phyloP scores from a whole-genome alignment of 2,797 vertebrate species.

The Octomys mimax region DNA sequence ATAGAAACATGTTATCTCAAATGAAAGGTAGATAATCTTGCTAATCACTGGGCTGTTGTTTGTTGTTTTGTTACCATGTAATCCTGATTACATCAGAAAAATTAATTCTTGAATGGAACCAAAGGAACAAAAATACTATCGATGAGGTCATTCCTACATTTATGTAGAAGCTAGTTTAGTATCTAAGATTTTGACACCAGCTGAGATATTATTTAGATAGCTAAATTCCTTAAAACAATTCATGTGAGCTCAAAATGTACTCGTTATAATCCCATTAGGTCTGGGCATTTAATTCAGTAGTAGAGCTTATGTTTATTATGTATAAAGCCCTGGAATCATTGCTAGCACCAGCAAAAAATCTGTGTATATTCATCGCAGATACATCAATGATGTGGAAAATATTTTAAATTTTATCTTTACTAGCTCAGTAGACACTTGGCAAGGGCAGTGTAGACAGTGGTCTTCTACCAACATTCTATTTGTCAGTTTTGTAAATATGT shows the following conservation, averaged over 20 bases:
- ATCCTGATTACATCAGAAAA: conserved; percentile 11
- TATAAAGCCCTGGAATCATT: not conserved
- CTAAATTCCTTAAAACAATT: conserved; percentile 28
- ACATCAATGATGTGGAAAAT: not conserved
- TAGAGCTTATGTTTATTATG: not conserved
- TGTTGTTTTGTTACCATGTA: conserved; percentile 34
- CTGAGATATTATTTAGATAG: conserved; percentile 18
- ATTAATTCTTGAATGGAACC: not conserved
- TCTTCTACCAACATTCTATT: not conserved
- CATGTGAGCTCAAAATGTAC: not conserved
- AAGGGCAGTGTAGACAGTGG: not conserved
- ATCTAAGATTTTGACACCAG: conserved; percentile 42
- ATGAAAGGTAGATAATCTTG: conserved; percentile 10
- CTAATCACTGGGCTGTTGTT: conserved; percentile 8
- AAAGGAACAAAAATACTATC: not conserved
- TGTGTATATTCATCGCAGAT: not conserved
- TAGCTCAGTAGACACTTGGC: not conserved
- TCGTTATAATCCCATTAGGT: not conserved
- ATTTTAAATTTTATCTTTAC: conserved; percentile 37
- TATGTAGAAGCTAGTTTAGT: conserved; percentile 6
- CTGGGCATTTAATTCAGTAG: not conserved
- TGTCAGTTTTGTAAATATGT: not conserved
- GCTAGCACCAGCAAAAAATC: not conserved
- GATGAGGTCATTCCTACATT: not conserved
- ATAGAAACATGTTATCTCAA: not conserved